Base-by-base conservation (phyloP, 2,888 invertebrate genomes). In the Ceratothoa steindachneri region DNA sequence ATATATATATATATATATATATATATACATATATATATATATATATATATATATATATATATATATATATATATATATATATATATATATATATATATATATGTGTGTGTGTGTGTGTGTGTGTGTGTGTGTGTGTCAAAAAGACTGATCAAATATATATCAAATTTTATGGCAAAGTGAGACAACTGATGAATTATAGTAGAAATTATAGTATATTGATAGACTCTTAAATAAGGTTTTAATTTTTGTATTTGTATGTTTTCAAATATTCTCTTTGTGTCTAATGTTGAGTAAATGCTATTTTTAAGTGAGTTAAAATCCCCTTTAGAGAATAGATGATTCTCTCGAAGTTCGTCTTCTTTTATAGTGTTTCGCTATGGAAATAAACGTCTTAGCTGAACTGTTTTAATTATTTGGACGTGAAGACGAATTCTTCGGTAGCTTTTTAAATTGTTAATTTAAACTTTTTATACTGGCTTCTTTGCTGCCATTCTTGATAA, bases 1-100 rank as follows among this genome's bases (percentile, higher is more conserved):
- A 64, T 64, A 64, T 64, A 64, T 64, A 64, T 64, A 64, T 64
- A 64, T 64, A 64, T 64, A 64, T 64, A 64, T 64, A 64, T 64
- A 64, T 64, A 64, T 64, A 27, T 64, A 27, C 22, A 27, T 64
- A 27, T 64, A 27, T 64, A 27, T 64, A 27, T 64, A 27, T 64
- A 27, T 64, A 27, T 64, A 27, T 64, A 27, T 64, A 27, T 64
- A 27, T 64, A 27, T 64, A 27, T 64, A 27, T 64, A 27, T 64
- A 27, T 64, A 27, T 64, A 27, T 64, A 27, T 64, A 27, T 64
- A 27, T 64, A 27, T 64, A 27, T 64, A 27, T 64, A 27, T 64
- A 27, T 64, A 27, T 64, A 27, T 64, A 27, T 64, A 27, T 64
- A 27, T 64, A 27, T 64, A 27, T 64, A 27, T 64, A 27, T 64